Conservation (phyloP, 2,113 vertebrate species). For the Plectropomus leopardus region DNA sequence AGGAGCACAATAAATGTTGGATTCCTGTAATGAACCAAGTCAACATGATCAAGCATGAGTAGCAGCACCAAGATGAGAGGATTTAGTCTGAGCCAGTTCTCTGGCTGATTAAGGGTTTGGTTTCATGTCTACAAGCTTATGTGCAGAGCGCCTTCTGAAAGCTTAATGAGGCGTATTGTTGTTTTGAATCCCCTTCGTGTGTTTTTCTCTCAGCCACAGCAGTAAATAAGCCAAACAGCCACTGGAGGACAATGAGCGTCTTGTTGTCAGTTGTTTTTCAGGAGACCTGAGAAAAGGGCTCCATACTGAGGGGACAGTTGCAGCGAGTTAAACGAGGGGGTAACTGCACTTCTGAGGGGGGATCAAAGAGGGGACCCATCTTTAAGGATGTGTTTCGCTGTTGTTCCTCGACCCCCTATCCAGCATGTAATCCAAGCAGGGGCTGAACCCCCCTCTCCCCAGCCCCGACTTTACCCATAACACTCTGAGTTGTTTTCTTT, state of each 20-base stretch:
- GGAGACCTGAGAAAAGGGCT: conserved; percentile 36
- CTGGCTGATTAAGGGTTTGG: conserved; percentile 25
- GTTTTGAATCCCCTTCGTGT: conserved; percentile 51
- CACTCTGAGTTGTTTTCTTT: conserved; percentile 60
- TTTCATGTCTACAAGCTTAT: conserved; percentile 40
- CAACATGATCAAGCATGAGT: conserved; percentile 14
- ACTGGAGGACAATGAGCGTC: conserved; percentile 63
- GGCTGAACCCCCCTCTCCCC: neutral
- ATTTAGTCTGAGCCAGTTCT: conserved; percentile 29
- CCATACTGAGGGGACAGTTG: conserved; percentile 15
- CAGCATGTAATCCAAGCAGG: conserved; percentile 29
- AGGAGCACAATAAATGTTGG: conserved; percentile 36
- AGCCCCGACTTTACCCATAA: conserved; percentile 37
- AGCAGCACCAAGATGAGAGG: conserved; percentile 36
- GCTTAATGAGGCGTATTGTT: conserved; percentile 52
- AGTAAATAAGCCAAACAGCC: conserved; percentile 70
- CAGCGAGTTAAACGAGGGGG: neutral
- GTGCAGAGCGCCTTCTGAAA: conserved; percentile 38
- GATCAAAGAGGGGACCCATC: conserved; percentile 57
- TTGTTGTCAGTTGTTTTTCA: conserved; percentile 71
- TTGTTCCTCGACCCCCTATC: neutral
- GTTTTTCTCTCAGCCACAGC: conserved; percentile 51
- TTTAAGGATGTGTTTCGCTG: neutral
- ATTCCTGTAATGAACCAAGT: conserved; percentile 29
- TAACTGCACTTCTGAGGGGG: conserved; percentile 16